Conservation (phyloP, 2,888 invertebrate species). For the Hofmannophila pseudospretella region DNA sequence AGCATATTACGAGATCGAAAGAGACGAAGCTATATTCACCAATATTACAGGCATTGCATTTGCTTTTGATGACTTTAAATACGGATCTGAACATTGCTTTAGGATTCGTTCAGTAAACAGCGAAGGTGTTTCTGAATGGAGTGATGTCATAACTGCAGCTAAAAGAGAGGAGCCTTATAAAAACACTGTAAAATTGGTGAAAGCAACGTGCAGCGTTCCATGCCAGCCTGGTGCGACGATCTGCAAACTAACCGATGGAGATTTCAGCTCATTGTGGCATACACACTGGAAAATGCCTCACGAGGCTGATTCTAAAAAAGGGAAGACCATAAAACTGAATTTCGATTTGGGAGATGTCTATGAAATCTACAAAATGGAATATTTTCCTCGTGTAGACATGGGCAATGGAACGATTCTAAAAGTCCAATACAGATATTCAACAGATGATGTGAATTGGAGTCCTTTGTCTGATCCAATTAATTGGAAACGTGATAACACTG, state of each 20-base stretch:
- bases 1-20: slow-evolving; percentile 55
- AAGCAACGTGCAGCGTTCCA: slow-evolving; percentile 37
- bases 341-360: slow-evolving; percentile 38
- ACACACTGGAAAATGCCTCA: slow-evolving; percentile 35
- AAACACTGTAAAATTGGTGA: slow-evolving; percentile 33
- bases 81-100: slow-evolving; percentile 41
- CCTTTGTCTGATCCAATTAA: slow-evolving; percentile 7
- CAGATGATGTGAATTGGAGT: slow-evolving; percentile 14
- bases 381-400: slow-evolving; percentile 16
- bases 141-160: slow-evolving; percentile 33
- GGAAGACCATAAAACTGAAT: slow-evolving; percentile 30
- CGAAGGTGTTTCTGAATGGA: slow-evolving; percentile 54
- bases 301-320: slow-evolving; percentile 23
- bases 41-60: slow-evolving; percentile 36
- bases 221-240: slow-evolving; percentile 39
- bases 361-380: slow-evolving; percentile 22
- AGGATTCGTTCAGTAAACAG: slow-evolving; percentile 44
- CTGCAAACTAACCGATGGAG: slow-evolving; percentile 32
- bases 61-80: slow-evolving; percentile 40
- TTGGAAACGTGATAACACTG: slow-evolving; percentile 12
- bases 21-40: slow-evolving; percentile 47
- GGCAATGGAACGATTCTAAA: slow-evolving; percentile 18
- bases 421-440: slow-evolving; percentile 14
- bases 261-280: slow-evolving; percentile 37
- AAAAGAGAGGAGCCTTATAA: slow-evolving; percentile 40